Evolutionary conservation across 1,140 invertebrate genomes (phyloP).

Genomic region (Chrysomallon squamiferum): DNA sequence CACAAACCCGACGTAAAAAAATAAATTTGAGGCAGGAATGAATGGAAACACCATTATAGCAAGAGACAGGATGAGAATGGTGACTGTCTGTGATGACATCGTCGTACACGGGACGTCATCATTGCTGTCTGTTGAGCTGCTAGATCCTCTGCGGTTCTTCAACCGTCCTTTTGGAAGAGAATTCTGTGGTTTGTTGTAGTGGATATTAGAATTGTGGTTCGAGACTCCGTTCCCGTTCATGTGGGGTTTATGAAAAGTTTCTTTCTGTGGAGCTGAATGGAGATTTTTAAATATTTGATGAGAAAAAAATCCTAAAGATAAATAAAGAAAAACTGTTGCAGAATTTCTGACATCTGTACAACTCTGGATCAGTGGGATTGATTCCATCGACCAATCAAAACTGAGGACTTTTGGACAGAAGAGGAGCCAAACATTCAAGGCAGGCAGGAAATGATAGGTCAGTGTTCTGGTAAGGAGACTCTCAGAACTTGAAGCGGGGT

Average conservation of each 20-base stretch:
- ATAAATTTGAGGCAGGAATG: slow-evolving; percentile 95
- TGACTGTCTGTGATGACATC: slow-evolving; percentile 12
- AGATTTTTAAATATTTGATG: slow-evolving; percentile 28
- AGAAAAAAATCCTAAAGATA: slow-evolving; percentile 66
- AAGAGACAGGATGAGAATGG: slow-evolving; percentile 62
- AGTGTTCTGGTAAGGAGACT: slow-evolving; percentile 78
- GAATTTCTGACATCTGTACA: slow-evolving; percentile 83
- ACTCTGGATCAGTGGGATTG: slow-evolving; percentile 85
- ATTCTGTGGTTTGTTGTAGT: slow-evolving; percentile 7
- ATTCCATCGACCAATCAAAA: slow-evolving; percentile 99
- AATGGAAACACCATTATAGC: slow-evolving; percentile 89
- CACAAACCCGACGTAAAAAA: slow-evolving; percentile 97
- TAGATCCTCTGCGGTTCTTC: slow-evolving; percentile 17
- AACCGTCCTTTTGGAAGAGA: background rate
- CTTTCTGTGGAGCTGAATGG: background rate
- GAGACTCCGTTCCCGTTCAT: slow-evolving; percentile 39
- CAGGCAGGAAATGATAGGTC: slow-evolving; percentile 89
- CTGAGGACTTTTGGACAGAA: slow-evolving; percentile 88
- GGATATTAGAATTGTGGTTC: slow-evolving; percentile 12
- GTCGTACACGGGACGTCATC: slow-evolving; percentile 9
- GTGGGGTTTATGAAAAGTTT: background rate
- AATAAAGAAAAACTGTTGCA: slow-evolving; percentile 77
- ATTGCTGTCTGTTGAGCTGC: slow-evolving; percentile 32
- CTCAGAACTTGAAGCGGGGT: slow-evolving; percentile 71
- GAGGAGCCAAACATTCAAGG: slow-evolving; percentile 88